Evolutionary conservation across 2,113 vertebrate species (phyloP).

Genomic region (Aythya baeri): DNA sequence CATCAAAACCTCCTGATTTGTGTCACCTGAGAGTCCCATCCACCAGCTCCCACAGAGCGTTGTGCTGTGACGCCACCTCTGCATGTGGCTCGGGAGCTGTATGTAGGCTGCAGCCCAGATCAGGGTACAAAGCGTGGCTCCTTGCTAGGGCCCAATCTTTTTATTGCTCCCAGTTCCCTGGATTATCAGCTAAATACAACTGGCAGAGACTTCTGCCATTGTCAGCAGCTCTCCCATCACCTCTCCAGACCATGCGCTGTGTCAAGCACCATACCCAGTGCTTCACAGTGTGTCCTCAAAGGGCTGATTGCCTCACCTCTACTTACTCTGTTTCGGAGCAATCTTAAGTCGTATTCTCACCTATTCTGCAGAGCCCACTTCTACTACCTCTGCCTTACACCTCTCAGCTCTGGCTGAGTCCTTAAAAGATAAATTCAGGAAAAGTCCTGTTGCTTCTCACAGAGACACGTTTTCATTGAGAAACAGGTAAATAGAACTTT

Average conservation of each 20-base stretch:
- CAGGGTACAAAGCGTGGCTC: background rate
- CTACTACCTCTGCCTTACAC: background rate
- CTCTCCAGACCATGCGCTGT: background rate
- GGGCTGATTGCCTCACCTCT: background rate
- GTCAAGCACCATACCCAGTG: background rate
- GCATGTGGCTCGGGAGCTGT: background rate
- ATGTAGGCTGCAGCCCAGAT: background rate
- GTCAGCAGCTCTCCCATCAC: slow-evolving; percentile 13
- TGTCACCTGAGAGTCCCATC: background rate
- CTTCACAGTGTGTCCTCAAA: background rate
- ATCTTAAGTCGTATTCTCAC: background rate
- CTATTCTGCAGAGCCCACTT: background rate
- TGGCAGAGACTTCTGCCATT: background rate
- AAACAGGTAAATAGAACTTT: background rate
- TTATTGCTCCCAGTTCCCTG: background rate
- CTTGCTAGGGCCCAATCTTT: background rate
- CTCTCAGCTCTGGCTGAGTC: background rate
- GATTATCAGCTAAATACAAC: background rate
- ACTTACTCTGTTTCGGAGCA: background rate
- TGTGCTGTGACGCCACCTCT: background rate
- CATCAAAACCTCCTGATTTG: background rate
- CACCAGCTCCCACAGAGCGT: background rate
- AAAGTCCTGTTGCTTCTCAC: background rate
- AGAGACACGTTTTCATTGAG: background rate
- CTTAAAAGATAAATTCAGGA: background rate